Evolutionary conservation across 2,888 invertebrate species (phyloP).

Genomic region (Dyspetes luteomarginatus): DNA sequence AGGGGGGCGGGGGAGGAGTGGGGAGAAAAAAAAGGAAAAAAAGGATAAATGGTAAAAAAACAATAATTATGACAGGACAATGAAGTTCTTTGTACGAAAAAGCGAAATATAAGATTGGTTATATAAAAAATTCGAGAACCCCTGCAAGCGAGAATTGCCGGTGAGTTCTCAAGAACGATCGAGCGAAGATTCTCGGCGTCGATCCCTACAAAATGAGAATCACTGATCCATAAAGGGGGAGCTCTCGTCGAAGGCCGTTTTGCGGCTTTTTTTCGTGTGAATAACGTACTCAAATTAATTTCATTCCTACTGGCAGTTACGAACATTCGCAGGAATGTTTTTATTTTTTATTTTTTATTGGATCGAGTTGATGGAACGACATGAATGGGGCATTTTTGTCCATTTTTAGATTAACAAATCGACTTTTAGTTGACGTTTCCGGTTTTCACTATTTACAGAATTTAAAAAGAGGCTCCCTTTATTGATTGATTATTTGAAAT

Average conservation of each 20-base stretch:
- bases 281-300: conserved; percentile 66
- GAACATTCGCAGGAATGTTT: neutral
- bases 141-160: conserved; percentile 29
- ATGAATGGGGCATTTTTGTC: conserved; percentile 2
- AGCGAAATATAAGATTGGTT: conserved; percentile 20
- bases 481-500: no score
- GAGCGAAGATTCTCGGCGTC: conserved; percentile 6
- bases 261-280: conserved; percentile 60
- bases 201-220: conserved; percentile 51
- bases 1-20: neutral
- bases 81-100: conserved; percentile 58
- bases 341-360: neutral
- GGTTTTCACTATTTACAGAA: no score
- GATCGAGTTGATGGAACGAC: neutral
- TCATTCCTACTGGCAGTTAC: conserved; percentile 39
- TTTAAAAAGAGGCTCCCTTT: no score
- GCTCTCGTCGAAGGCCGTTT: conserved; percentile 61
- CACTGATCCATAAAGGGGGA: conserved; percentile 66
- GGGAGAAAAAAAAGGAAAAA: conserved; percentile 1
- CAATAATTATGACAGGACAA: conserved; percentile 48
- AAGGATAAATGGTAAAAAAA: neutral
- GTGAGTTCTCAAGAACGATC: neutral
- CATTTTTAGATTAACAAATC: neutral
- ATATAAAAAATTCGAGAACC: conserved; percentile 58
- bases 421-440: no score